phyloP scores from a whole-genome alignment of 2,888 invertebrate genomes.

The Pomacea canaliculata region DNA sequence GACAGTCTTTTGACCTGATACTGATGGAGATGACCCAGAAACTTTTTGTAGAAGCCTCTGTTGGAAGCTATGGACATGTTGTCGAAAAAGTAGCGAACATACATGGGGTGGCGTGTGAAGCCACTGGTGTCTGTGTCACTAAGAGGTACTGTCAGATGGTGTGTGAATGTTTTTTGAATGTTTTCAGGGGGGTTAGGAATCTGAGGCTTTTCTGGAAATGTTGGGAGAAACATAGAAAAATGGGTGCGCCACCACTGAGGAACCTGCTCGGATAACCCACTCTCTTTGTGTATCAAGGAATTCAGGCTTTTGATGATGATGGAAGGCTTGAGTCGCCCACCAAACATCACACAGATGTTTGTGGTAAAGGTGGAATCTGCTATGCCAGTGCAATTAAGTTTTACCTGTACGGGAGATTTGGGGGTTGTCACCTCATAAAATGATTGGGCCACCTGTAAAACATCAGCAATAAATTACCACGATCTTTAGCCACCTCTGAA shows the following conservation, averaged over 20 bases:
- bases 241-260: constrained; percentile 56
- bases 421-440: constrained; percentile 60
- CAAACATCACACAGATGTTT: constrained; percentile 34
- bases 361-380: constrained; percentile 52
- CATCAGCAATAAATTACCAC: background rate
- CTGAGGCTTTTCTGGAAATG: constrained; percentile 27
- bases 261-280: constrained; percentile 37
- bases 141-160: constrained; percentile 32
- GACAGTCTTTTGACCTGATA: constrained; percentile 28
- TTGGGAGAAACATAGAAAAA: constrained; percentile 33
- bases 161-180: constrained; percentile 30
- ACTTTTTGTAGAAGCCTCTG: constrained; percentile 24
- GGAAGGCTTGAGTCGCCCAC: constrained; percentile 40
- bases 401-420: constrained; percentile 54
- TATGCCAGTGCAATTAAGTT: constrained; percentile 46
- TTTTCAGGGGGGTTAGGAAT: constrained; percentile 27
- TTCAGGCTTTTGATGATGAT: constrained; percentile 50
- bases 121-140: constrained; percentile 36
- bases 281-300: constrained; percentile 45
- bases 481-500: background rate
- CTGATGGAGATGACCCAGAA: constrained; percentile 24
- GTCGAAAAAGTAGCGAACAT: constrained; percentile 33
- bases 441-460: constrained; percentile 35
- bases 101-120: constrained; percentile 32
- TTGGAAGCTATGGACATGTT: constrained; percentile 37